phyloP scores from a whole-genome alignment of 2,888 invertebrate species.

The Sinohyriopsis cumingii region DNA sequence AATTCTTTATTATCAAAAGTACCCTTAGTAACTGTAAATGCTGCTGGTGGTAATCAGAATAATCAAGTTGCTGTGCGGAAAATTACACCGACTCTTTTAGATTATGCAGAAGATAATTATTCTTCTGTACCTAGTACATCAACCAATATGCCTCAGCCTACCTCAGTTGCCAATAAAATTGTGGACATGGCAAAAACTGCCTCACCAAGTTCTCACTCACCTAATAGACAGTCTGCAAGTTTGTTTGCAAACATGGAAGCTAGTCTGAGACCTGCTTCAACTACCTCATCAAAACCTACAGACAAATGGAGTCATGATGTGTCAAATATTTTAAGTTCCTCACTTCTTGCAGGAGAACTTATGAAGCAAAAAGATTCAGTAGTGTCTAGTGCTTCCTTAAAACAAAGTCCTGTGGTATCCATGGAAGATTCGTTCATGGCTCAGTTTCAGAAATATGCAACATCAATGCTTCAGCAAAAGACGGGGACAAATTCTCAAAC shows the following conservation, averaged over 20 bases:
- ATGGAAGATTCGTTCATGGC: conserved; percentile 32
- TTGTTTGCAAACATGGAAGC: conserved; percentile 2
- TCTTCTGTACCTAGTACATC: conserved; percentile 6
- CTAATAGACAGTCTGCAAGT: conserved; percentile 2
- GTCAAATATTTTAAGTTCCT: conserved; percentile 43
- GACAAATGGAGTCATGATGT: conserved; percentile 45
- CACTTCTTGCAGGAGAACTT: conserved; percentile 17
- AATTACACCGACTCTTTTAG: conserved; percentile 32
- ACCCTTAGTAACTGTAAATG: conserved; percentile 10
- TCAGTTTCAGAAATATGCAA: conserved; percentile 47
- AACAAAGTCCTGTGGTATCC: conserved; percentile 19
- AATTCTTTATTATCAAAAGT: conserved; percentile 17
- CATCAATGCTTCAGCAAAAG: conserved; percentile 5
- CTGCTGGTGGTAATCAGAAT: conserved; percentile 5
- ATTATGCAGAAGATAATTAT: conserved; percentile 28
- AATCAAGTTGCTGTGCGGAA: conserved; percentile 18
- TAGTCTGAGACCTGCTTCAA: conserved; percentile 11
- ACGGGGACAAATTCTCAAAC: conserved; percentile 7
- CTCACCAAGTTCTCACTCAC: conserved; percentile 1
- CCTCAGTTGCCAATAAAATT: conserved; percentile 3
- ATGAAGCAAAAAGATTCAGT: conserved; percentile 8
- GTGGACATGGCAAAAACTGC: not conserved
- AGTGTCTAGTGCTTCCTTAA: conserved; percentile 9
- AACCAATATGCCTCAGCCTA: not conserved
- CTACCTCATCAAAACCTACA: conserved; percentile 19